Base-by-base conservation (phyloP, 2,797 vertebrate genomes). In the Hippocampus kuda region DNA sequence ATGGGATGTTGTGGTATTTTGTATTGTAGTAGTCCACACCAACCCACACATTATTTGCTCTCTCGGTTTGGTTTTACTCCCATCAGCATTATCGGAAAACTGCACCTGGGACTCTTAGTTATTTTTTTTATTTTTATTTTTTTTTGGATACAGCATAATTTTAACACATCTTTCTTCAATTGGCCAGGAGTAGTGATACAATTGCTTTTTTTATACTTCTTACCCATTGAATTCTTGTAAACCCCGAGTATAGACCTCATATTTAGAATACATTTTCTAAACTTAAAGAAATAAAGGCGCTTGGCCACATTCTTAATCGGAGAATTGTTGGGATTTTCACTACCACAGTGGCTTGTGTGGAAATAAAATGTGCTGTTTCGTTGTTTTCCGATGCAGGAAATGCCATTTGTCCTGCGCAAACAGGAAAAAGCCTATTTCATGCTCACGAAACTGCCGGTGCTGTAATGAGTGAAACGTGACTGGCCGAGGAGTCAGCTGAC, bases 401-500 rank as follows among this genome's bases (percentile, higher is more conserved):
- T 48, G 63, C 63, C 63, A 18, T 3, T 27, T 16, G 57, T 22
- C 63, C 22, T 54, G 12, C 65, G 34, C 10, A 73, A 63, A 64
- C 77, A 77, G 77, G 66, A 81, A 75, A 73, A 72, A 68, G 57
- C 26, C 12, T 62, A 72, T 34, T 51, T 57, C 48, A 8, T 61
- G 22, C 65, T 53, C 27, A 66, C 67, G 51, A 80, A 66, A 57
- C 70, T 60, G 5, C 30, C 62, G 70, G 72, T 73, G 77, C 78
- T 77, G 79, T 73, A 76, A 76, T 82, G 57, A 76, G 74, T 83
- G 66, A 74, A 78, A 75, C 73, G 70, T 84, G 83, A 85, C 81
- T 81, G 69, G 83, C 79, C 46, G 72, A 74, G 75, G 65, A 80
- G 82, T 82, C 84, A 86, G 86, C 84, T 87, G 87, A 87, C 84